Base-by-base conservation (phyloP, 2,797 vertebrate genomes). In the Phrynocephalus guinanensis region DNA sequence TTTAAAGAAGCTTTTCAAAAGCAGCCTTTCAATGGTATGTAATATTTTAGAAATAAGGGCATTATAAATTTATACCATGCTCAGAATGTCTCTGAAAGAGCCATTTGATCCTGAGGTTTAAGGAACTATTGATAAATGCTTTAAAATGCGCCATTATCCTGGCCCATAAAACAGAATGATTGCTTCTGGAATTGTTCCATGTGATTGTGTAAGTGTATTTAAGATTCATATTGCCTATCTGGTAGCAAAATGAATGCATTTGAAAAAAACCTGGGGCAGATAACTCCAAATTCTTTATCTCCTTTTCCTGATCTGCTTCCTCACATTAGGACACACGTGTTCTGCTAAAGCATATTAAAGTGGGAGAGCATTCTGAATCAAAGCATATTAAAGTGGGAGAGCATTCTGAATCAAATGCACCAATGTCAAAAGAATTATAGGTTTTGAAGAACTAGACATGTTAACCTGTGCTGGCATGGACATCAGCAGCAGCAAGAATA, bases 81-180 rank as follows among this genome's bases (percentile, higher is more conserved):
- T 33, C 63, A 85, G 86, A 82, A 13, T 33, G 71, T 63, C 66
- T 90, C 82, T 67, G 82, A 93, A 85, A 38, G 68, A 92, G 56
- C 83, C 85, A 6, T 86, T 92, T 48, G 67, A 87, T 82, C 79
- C 76, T 90, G 79, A 82, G 33, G 70, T 81, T 82, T 91, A 84
- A 90, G 91, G 88, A 50, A 0, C 1, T 88, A 82, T 83, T 89
- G 86, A 90, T 60, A 94, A 92, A 82, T 71, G 75, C 82, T 90
- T 92, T 91, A 67, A 92, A 92, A 90, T 87, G 60, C 28, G 22
- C 2, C 78, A 66, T n/a, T 85, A 78, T 50, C 33, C 50, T 16
- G 7, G 82, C 78, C 73, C 56, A 30, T 30, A 84, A 90, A 86
- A 22, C 79, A 28, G 24, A 82, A 78, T 80, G 16, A 44, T n/a